Evolutionary conservation across 2,113 vertebrate genomes (phyloP).

Genomic region (Tautogolabrus adspersus): DNA sequence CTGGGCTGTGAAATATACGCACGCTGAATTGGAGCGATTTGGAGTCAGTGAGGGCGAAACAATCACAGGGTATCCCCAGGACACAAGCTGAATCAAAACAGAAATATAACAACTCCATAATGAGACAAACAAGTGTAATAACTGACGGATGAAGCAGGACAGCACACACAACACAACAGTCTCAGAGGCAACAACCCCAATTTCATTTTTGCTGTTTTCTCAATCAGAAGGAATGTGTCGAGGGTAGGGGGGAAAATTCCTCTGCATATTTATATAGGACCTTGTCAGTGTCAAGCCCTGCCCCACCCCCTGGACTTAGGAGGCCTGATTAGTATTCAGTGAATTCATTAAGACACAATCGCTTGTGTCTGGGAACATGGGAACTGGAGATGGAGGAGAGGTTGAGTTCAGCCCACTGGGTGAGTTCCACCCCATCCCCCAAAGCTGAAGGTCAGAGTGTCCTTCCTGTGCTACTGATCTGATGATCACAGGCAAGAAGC

Average conservation of each 20-base stretch:
- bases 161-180: neutral
- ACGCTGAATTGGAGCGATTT: constrained; percentile 41
- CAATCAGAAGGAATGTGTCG: constrained; percentile 38
- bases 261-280: constrained; percentile 66
- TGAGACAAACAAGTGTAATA: constrained; percentile 56
- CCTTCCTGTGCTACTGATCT: constrained; percentile 68
- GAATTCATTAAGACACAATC: constrained; percentile 84
- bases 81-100: constrained; percentile 45
- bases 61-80: constrained; percentile 45
- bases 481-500: constrained; percentile 64
- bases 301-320: constrained; percentile 73
- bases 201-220: constrained; percentile 22
- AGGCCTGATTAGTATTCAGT: constrained; percentile 82
- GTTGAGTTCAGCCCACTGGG: constrained; percentile 66
- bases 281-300: constrained; percentile 58
- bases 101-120: constrained; percentile 47
- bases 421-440: constrained; percentile 64
- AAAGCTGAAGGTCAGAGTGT: constrained; percentile 78
- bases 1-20: constrained; percentile 37
- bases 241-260: constrained; percentile 22
- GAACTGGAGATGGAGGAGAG: constrained; percentile 76
- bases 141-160: constrained; percentile 34
- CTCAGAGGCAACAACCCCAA: constrained; percentile 16
- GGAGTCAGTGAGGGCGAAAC: constrained; percentile 43
- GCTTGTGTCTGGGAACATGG: constrained; percentile 78